Percentiles rank a stretch among this genome's conserved stretches.
Evolutionary conservation across 2,797 vertebrate species (phyloP).

Genomic region (Poecilia wingei): DNA sequence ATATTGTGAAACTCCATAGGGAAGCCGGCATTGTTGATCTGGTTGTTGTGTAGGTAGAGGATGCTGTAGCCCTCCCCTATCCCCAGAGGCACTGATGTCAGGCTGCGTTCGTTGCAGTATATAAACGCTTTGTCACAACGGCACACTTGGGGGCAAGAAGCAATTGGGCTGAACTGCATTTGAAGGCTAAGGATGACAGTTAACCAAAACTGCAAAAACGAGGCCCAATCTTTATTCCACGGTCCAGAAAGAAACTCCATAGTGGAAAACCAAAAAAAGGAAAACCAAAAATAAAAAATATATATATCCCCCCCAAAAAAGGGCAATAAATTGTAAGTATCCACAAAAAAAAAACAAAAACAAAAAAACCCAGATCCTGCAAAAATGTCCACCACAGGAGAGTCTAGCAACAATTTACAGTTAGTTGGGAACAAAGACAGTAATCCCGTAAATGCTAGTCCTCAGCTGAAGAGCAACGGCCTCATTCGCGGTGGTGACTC

Average conservation of each 20-base stretch:
- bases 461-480: conserved; percentile 77
- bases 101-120: conserved; percentile 98
- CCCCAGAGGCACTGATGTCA: conserved; percentile 99
- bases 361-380: conserved; percentile 14
- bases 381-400: conserved; percentile 63
- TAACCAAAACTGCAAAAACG: conserved; percentile 90
- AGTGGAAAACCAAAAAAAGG: conserved; percentile 74
- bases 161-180: conserved; percentile 84
- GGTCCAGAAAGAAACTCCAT: conserved; percentile 90
- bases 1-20: conserved; percentile 93
- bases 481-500: conserved; percentile 82
- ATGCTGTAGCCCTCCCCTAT: conserved; percentile 94
- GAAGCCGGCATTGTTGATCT: conserved; percentile 99
- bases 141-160: conserved; percentile 91
- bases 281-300: conserved; percentile 44
- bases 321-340: conserved; percentile 63
- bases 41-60: conserved; percentile 98
- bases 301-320: conserved; percentile 14
- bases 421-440: conserved; percentile 64
- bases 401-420: conserved; percentile 66
- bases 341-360: conserved; percentile 67
- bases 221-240: conserved; percentile 89
- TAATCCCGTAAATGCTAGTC: conserved; percentile 82
- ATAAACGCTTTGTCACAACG: conserved; percentile 94
- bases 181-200: conserved; percentile 90